Evolutionary conservation across 2,113 vertebrate species (phyloP).

Genomic region (Alligator mississippiensis): DNA sequence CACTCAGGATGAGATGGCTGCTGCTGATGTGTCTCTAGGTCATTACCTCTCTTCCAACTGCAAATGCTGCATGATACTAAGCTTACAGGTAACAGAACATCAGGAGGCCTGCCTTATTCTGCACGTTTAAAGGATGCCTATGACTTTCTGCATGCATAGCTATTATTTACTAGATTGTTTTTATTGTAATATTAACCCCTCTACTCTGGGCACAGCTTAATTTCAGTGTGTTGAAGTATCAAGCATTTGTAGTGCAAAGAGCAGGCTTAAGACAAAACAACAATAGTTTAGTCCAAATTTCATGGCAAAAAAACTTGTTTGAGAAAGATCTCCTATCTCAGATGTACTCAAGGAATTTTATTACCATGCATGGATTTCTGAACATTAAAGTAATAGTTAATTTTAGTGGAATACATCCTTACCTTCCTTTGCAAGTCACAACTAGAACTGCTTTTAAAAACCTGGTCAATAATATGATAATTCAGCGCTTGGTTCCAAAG

Average conservation of each 20-base stretch:
- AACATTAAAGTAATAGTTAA: constrained; percentile 23
- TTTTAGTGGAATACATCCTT: constrained; percentile 54
- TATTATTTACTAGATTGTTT: constrained; percentile 61
- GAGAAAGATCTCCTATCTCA: constrained; percentile 40
- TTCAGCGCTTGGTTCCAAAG: neutral
- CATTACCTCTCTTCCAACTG: constrained; percentile 87
- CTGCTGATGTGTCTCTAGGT: constrained; percentile 91
- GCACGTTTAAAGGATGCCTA: constrained; percentile 71
- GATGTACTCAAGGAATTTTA: constrained; percentile 41
- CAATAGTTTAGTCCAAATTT: constrained; percentile 39
- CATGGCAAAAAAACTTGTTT: constrained; percentile 29
- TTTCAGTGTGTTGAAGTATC: constrained; percentile 64
- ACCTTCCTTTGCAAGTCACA: constrained; percentile 46
- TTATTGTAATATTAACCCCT: constrained; percentile 68
- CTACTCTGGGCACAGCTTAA: constrained; percentile 56
- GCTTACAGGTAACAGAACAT: constrained; percentile 88
- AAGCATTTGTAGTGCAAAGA: constrained; percentile 67
- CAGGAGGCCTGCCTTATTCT: constrained; percentile 78
- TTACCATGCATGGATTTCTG: constrained; percentile 26
- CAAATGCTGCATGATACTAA: constrained; percentile 83
- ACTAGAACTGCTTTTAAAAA: neutral
- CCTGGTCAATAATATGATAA: neutral
- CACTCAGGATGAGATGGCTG: constrained; percentile 88
- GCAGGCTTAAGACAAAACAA: constrained; percentile 36
- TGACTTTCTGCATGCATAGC: constrained; percentile 76